Conservation (phyloP, 1,140 invertebrate species). For the Ips typographus region DNA sequence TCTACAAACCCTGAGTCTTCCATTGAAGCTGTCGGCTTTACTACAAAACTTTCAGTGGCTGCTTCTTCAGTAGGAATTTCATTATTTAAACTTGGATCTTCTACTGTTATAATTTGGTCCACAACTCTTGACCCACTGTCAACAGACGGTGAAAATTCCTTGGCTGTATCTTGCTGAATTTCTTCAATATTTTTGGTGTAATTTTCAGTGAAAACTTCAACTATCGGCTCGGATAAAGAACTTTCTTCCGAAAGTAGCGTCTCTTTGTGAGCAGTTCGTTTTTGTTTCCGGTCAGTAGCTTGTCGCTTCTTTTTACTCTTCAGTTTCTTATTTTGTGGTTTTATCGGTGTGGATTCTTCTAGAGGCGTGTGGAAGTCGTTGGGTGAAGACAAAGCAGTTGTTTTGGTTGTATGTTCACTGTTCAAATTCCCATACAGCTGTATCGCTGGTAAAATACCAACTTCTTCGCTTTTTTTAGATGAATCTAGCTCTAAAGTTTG, state of each 20-base stretch:
- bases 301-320: too few species aligned
- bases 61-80: background rate
- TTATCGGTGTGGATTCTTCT: background rate
- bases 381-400: background rate
- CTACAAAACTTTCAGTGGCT: background rate
- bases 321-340: background rate
- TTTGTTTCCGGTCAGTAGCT: background rate
- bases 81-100: background rate
- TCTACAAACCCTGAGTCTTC: background rate
- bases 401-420: too few species aligned
- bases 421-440: background rate
- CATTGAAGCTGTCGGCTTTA: background rate
- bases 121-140: background rate
- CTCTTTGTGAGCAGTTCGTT: background rate
- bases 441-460: background rate
- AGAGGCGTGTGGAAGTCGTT: background rate
- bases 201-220: background rate
- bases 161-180: constrained; percentile 3
- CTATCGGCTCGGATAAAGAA: background rate
- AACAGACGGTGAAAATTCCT: background rate
- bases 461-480: background rate
- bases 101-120: too few species aligned
- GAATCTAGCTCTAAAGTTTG: background rate
- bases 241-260: too few species aligned
- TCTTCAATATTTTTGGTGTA: background rate